phyloP scores from a whole-genome alignment of 2,113 vertebrate species.

The Malurus melanocephalus region DNA sequence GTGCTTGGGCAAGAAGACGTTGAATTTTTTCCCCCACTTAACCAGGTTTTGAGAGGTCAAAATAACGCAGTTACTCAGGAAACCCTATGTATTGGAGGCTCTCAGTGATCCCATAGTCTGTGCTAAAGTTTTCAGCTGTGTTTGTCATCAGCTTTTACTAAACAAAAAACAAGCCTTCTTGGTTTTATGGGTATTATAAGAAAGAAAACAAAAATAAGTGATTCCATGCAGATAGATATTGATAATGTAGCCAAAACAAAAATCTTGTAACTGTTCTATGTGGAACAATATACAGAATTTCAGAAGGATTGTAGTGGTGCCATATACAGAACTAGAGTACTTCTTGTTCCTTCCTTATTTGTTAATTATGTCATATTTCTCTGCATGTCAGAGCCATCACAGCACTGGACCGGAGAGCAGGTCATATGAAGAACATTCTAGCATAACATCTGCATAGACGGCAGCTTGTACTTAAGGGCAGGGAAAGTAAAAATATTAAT shows the following conservation, averaged over 20 bases:
- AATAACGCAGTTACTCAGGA: not conserved
- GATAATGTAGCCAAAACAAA: not conserved
- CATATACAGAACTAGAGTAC: not conserved
- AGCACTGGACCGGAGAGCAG: not conserved
- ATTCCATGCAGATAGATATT: not conserved
- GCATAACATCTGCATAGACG: not conserved
- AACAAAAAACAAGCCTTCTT: not conserved
- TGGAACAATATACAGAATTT: not conserved
- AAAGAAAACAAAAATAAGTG: not conserved
- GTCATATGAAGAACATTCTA: not conserved
- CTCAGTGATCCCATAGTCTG: not conserved
- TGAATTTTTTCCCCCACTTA: accelerated
- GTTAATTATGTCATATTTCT: not conserved
- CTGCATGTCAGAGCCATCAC: not conserved
- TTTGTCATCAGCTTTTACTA: not conserved
- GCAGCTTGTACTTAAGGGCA: not conserved
- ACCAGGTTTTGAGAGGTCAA: not conserved
- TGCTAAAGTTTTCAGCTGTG: not conserved
- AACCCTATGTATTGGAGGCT: not conserved
- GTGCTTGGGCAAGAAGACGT: not conserved
- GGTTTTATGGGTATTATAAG: not conserved
- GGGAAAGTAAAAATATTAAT: not conserved
- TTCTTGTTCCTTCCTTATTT: not conserved
- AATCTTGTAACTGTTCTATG: not conserved
- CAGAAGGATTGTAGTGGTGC: not conserved